phyloP scores from a whole-genome alignment of 2,797 vertebrate genomes.

The Hemibagrus guttatus region DNA sequence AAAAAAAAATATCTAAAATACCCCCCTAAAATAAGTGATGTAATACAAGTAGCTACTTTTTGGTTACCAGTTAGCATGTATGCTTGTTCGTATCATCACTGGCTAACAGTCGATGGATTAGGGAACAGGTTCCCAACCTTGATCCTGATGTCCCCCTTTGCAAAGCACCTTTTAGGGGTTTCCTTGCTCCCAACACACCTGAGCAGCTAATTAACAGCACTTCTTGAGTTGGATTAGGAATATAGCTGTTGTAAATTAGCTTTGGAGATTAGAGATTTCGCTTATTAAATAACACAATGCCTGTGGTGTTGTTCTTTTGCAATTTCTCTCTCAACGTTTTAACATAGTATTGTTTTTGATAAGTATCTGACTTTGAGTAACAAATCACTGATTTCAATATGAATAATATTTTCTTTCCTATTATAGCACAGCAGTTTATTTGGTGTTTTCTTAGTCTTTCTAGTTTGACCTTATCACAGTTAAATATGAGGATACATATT shows the following conservation, averaged over 20 bases:
- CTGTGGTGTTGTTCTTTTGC: background rate
- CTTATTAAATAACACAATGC: background rate
- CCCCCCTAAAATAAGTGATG: background rate
- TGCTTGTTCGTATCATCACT: background rate
- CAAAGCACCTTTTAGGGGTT: background rate
- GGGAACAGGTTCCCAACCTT: background rate
- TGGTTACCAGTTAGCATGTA: background rate
- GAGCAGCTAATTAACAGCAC: background rate
- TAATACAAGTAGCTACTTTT: background rate
- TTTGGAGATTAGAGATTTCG: background rate
- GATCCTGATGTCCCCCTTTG: background rate
- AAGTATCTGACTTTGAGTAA: background rate
- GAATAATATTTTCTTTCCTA: background rate
- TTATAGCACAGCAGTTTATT: background rate
- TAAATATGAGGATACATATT: background rate
- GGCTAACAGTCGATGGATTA: background rate
- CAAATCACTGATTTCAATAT: background rate
- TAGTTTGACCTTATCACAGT: background rate
- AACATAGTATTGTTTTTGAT: background rate
- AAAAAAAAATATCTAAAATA: background rate
- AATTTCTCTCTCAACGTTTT: background rate
- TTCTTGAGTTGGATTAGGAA: background rate
- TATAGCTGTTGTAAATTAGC: background rate
- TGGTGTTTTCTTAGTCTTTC: background rate
- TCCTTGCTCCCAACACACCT: background rate